Percentiles rank a stretch among this genome's conserved stretches.
Conservation (phyloP, 2,113 vertebrate genomes). For the Lampris megalopsis region DNA sequence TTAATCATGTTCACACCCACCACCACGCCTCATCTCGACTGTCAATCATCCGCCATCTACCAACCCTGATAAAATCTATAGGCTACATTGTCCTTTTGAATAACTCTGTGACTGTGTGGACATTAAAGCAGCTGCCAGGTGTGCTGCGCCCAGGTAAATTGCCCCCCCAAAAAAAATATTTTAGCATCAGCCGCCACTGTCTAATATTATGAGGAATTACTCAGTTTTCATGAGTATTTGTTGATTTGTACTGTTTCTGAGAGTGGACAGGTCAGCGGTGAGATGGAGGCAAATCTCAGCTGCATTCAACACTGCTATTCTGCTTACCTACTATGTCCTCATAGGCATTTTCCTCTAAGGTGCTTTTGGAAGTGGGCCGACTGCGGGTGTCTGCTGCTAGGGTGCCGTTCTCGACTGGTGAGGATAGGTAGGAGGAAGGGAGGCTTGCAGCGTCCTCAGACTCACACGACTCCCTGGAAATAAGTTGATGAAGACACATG, state of each 20-base stretch:
- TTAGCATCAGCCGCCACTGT: too few species aligned
- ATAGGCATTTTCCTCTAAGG: conserved; percentile 98
- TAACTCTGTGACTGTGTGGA: too few species aligned
- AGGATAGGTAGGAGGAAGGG: conserved; percentile 89
- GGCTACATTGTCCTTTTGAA: too few species aligned
- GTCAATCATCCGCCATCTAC: too few species aligned
- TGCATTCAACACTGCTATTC: conserved; percentile 1
- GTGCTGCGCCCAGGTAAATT: too few species aligned
- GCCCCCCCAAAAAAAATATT: too few species aligned
- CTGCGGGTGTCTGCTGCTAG: conserved; percentile 81
- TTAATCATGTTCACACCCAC: too few species aligned
- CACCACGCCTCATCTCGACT: too few species aligned
- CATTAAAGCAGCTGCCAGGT: too few species aligned
- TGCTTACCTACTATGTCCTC: conserved; percentile 98
- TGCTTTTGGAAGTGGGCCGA: conserved; percentile 93
- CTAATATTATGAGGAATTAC: background rate
- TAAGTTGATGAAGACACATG: conserved; percentile 45
- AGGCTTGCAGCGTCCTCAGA: conserved; percentile 92
- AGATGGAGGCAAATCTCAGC: background rate
- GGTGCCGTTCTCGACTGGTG: conserved; percentile 94
- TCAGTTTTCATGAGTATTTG: background rate
- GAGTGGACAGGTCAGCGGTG: background rate
- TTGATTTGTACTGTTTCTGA: background rate
- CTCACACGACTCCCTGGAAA: conserved; percentile 91
- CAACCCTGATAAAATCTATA: too few species aligned